Evolutionary conservation across 2,113 vertebrate genomes (phyloP), one percentile per base, ranked within the genome.

Genomic region (Scomber japonicus): DNA sequence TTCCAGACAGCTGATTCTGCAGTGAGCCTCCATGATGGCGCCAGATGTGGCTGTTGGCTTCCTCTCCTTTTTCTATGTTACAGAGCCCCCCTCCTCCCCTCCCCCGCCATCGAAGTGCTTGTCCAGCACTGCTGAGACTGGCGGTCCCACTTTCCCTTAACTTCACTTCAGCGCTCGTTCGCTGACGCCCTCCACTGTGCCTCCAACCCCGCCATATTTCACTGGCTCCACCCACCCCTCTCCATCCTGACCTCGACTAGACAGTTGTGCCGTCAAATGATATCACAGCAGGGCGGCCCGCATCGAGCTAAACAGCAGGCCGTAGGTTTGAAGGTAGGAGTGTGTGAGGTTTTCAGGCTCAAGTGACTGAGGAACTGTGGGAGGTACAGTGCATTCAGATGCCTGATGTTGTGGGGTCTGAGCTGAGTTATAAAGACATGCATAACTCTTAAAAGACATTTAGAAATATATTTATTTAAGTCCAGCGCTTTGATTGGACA

Each of bases 291-390:
- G 75, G 62, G 59, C 9, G 17, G 60, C 82, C 78, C 48, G 81
- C 51, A 1, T 54, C 2, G 3, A 74, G 60, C 57, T 21, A 9
- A 55, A 40, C 65, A 35, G 63, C 81, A 63, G 72, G 78, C 72
- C 30, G 49, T 64, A 44, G 87, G 83, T 85, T 82, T 84, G 78
- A 91, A 91, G 89, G 90, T 93, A 91, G 86, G 91, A 90, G 92
- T 89, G 92, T 90, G 73, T 88, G 89, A 90, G 91, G 88, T 89
- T 66, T 89, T 88, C 66, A 79, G 86, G 83, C 80, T 89, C 72
- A 75, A 73, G 87, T 85, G 90, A 88, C 76, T 81, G 84, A 88
- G 85, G 85, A 86, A 84, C 56, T 74, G 80, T 75, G 80, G 76
- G 84, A 87, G 84, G 86, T 80, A 76, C 87, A 86, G 90, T 91